A percentile compares a stretch with the other conserved stretches of the same genome.
Evolutionary conservation across 2,113 vertebrate genomes (phyloP).

Genomic region (Petroica traversi): DNA sequence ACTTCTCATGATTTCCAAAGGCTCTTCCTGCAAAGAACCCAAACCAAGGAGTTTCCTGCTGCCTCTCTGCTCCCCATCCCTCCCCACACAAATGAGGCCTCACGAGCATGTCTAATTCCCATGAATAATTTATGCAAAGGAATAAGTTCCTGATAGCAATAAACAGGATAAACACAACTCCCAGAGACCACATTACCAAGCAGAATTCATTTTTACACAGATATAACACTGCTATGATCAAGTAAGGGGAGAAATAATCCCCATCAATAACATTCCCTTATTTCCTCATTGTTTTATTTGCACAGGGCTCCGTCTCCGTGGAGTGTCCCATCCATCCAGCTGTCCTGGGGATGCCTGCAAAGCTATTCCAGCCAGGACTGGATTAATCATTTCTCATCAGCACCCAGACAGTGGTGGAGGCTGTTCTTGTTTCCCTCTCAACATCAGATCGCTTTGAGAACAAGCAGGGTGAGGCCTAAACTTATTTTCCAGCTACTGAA

Average conservation of each 20-base stretch:
- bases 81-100: background rate
- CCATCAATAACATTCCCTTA: conserved; percentile 27
- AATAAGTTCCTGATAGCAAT: conserved; percentile 55
- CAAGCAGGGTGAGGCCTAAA: background rate
- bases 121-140: conserved; percentile 63
- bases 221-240: conserved; percentile 51
- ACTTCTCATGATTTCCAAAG: background rate
- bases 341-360: background rate
- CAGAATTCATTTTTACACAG: conserved; percentile 47
- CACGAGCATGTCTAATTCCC: conserved; percentile 2
- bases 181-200: conserved; percentile 40
- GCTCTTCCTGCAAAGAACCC: background rate
- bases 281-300: conserved; percentile 50
- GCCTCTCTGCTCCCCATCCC: background rate
- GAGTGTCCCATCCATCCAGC: conserved; percentile 27
- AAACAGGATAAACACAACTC: conserved; percentile 61
- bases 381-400: conserved; percentile 52
- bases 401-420: background rate
- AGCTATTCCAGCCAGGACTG: conserved; percentile 36
- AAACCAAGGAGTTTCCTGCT: background rate
- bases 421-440: background rate
- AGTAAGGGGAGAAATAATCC: conserved; percentile 50
- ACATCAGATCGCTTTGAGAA: conserved; percentile 34
- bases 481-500: background rate
- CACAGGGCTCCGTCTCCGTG: background rate